A percentile compares a stretch with the other conserved stretches of the same genome.
These are phyloP conservation scores for Hyperoplus lanceolatus DNA, from an alignment of 2,797 vertebrate species.

Conservation along the genomic window DNA sequence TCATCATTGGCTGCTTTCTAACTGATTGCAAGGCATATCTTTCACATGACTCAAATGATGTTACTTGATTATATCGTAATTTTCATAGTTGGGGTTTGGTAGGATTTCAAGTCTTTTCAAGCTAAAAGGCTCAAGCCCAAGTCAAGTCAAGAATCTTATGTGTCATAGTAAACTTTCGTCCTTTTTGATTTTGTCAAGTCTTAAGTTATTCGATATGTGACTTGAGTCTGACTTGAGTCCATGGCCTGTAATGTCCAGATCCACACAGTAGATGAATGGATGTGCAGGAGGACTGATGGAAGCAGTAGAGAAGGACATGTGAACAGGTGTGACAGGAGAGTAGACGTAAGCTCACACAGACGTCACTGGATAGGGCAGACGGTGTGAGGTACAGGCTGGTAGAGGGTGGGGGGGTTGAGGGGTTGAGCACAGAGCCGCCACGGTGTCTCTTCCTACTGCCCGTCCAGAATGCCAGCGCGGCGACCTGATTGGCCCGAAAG, in stretches of 20 bases:
- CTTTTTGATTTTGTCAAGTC: conserved; percentile 17
- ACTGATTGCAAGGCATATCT: not conserved
- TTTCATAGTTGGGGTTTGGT: not conserved
- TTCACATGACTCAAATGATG: not conserved
- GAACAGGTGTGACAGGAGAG: conserved; percentile 18
- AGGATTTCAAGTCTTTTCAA: conserved; percentile 1
- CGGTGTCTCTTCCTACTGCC: conserved; percentile 61
- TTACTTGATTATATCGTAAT: not conserved
- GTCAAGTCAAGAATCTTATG: conserved; percentile 7
- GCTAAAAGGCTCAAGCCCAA: conserved; percentile 6
- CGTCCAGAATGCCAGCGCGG: conserved; percentile 47
- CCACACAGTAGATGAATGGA: not conserved
- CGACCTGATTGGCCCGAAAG: conserved; percentile 64
- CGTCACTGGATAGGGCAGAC: not conserved
- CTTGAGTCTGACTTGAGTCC: not conserved
- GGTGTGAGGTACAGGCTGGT: conserved; percentile 46
- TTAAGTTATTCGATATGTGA: not conserved
- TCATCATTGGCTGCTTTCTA: not conserved
- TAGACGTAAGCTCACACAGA: not conserved
- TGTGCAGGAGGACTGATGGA: not conserved
- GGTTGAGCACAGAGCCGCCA: conserved; percentile 47
- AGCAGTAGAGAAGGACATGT: not conserved
- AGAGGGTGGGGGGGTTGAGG: not conserved
- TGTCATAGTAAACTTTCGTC: not conserved
- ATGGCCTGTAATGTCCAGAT: conserved; percentile 19